A percentile compares a stretch with the other conserved stretches of the same genome.
These are phyloP conservation scores for Molossus alvarezi DNA, from an alignment of 2,797 vertebrate species.

Conservation along the genomic window DNA sequence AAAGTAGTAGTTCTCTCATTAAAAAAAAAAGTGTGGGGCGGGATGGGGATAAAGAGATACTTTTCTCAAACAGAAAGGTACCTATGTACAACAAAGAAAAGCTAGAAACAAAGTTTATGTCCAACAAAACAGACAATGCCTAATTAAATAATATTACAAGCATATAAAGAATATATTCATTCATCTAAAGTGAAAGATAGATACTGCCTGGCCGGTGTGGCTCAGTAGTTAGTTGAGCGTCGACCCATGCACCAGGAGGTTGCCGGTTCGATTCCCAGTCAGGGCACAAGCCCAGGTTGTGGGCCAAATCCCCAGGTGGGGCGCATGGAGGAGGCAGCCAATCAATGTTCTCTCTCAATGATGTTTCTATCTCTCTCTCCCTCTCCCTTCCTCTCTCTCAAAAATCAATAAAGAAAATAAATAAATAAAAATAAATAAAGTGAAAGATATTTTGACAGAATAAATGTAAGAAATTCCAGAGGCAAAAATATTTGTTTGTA, in stretches of 20 bases:
- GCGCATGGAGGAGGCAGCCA: too few relatives aligned
- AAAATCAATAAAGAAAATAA: too few relatives aligned
- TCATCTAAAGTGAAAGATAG: background rate
- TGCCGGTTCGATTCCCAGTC: too few relatives aligned
- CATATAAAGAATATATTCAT: background rate
- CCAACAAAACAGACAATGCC: conserved; percentile 2
- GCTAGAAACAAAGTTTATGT: background rate
- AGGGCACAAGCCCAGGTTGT: too few relatives aligned
- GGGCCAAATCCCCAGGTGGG: too few relatives aligned
- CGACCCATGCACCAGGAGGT: too few relatives aligned
- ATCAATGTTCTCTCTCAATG: too few relatives aligned
- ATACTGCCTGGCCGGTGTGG: too few relatives aligned
- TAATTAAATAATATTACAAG: conserved; percentile 5
- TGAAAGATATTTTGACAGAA: background rate
- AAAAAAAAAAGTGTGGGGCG: too few relatives aligned
- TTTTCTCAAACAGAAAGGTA: conserved; percentile 33
- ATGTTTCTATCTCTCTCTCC: too few relatives aligned
- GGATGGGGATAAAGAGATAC: conserved; percentile 22
- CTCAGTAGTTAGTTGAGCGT: too few relatives aligned
- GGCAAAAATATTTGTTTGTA: background rate
- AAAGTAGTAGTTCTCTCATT: background rate
- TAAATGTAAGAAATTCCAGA: background rate
- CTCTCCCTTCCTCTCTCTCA: too few relatives aligned
- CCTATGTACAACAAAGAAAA: background rate
- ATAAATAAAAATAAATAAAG: background rate